Base-by-base conservation (phyloP, 1,140 invertebrate genomes). In the Contarinia nasturtii region DNA sequence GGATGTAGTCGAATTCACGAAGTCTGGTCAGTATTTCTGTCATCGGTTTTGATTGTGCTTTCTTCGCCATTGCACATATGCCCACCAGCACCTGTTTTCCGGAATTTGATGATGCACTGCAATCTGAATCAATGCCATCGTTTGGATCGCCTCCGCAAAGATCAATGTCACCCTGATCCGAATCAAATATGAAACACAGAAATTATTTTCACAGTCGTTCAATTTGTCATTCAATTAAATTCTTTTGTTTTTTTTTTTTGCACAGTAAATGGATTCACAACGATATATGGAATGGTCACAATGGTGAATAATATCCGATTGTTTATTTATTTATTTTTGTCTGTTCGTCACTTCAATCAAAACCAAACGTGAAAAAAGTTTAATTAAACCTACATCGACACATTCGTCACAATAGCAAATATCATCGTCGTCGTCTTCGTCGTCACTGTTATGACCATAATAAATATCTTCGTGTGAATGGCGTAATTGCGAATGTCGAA, bases 41-140 rank as follows among this genome's bases (percentile, higher is more conserved):
- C 94, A 98, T 98, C 2, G 94, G 93, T 70, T 96, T 96, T 45
- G 92, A 96, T 55, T 91, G 83, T 2, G 91, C 92, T 68, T 98
- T 98, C 65, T 98, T 98, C 54, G 86, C 84, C 94, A 98, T 98
- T 37, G 94, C 91, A 73, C 94, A 98, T 50, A 98, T 82, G 42
- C 93, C 93, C 50, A 98, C 89, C 57, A 92, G 73, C 45, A 98
- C 89, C 57, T 91, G 61, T 44, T 63, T 63, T 18, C 61, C 62
- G 12, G 54, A 57, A 54, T 55, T 62, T 22, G 61, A 64, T 22
- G 60, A 64, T 12, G 55, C 59, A 50, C 61, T 63, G 54, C 68
- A 66, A 48, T 72, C 70, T 45, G 66, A 72, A 53, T 70, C 73
- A 63, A 72, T 60, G 2, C 68, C 65, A 57, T 81, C 78, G 63